Conservation (phyloP, 2,888 invertebrate species). For the Emmelina monodactyla region DNA sequence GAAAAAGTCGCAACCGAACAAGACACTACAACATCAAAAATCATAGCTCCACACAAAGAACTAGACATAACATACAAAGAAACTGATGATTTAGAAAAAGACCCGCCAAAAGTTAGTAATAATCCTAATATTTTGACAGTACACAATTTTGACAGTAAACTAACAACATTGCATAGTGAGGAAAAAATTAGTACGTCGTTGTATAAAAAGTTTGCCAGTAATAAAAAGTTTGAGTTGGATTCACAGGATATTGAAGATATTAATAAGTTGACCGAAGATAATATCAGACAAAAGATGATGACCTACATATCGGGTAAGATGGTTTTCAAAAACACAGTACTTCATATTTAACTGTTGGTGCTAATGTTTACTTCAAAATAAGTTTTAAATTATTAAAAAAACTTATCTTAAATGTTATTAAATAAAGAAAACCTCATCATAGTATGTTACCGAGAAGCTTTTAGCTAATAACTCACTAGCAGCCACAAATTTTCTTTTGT, state of each 20-base stretch:
- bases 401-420: too few relatives aligned
- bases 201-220: slow-evolving; percentile 47
- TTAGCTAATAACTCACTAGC: too few relatives aligned
- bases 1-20: slow-evolving; percentile 22
- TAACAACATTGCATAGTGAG: slow-evolving; percentile 36
- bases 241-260: slow-evolving; percentile 55
- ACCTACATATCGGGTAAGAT: slow-evolving; percentile 48
- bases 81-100: slow-evolving; percentile 16
- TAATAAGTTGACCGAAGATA: slow-evolving; percentile 42
- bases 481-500: too few relatives aligned
- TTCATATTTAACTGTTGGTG: too few relatives aligned
- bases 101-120: slow-evolving; percentile 15
- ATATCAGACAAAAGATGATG: slow-evolving; percentile 35
- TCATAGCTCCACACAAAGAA: slow-evolving; percentile 20
- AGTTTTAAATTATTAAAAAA: too few relatives aligned
- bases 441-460: too few relatives aligned
- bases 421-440: too few relatives aligned
- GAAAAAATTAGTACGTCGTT: slow-evolving; percentile 44
- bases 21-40: slow-evolving; percentile 14
- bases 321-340: too few relatives aligned
- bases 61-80: slow-evolving; percentile 40
- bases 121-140: slow-evolving; percentile 15
- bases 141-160: slow-evolving; percentile 28
- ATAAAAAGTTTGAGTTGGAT: slow-evolving; percentile 48
- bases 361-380: too few relatives aligned